phyloP scores from a whole-genome alignment of 2,888 invertebrate species.

The Leucania comma region DNA sequence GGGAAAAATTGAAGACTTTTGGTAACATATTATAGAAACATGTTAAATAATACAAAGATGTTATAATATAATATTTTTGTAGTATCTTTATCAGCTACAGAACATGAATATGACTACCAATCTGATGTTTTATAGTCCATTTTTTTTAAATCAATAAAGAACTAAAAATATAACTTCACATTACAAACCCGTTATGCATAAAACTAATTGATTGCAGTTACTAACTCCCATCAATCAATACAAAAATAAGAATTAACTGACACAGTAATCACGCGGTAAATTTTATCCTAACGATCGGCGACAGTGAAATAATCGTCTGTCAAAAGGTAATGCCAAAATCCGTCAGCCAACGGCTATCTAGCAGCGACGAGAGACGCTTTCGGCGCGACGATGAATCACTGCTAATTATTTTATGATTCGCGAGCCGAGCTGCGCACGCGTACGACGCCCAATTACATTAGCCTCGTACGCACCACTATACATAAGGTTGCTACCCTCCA shows the following conservation, averaged over 20 bases:
- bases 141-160: neutral
- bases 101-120: neutral
- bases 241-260: conserved; percentile 72
- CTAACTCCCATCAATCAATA: conserved; percentile 68
- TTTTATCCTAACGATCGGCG: conserved; percentile 85
- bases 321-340: conserved; percentile 88
- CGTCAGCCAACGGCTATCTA: conserved; percentile 76
- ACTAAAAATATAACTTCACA: neutral
- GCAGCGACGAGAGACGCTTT: conserved; percentile 81
- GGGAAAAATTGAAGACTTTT: neutral
- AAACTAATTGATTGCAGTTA: conserved; percentile 30
- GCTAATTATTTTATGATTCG: conserved; percentile 87
- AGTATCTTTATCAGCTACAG: too few species aligned
- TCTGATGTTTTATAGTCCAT: neutral
- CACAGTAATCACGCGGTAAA: conserved; percentile 80
- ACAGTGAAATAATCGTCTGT: conserved; percentile 88
- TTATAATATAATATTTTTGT: too few species aligned
- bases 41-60: too few species aligned
- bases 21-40: neutral
- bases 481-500: conserved; percentile 44
- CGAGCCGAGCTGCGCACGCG: conserved; percentile 60
- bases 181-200: neutral
- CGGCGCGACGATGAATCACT: conserved; percentile 84
- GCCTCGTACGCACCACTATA: conserved; percentile 57
- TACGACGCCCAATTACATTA: conserved; percentile 70